Conservation (phyloP, 2,113 vertebrate species). For the Tychaedon coryphoeus region DNA sequence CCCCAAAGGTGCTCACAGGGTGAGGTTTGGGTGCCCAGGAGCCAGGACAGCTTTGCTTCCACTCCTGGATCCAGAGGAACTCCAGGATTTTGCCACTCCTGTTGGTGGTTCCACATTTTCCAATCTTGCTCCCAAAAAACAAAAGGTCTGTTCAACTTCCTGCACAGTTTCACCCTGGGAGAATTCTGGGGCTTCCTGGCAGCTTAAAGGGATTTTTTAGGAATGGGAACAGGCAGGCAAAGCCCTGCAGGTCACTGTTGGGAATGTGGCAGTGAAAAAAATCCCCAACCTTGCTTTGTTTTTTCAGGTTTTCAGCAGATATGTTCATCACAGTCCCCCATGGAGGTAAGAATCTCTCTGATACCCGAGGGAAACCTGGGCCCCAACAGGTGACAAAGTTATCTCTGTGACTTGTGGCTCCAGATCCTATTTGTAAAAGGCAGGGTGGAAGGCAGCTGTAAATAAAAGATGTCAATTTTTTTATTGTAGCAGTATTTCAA, state of each 20-base stretch:
- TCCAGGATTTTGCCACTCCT: background rate
- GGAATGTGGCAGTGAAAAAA: background rate
- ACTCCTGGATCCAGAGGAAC: background rate
- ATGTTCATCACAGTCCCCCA: background rate
- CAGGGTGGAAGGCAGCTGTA: background rate
- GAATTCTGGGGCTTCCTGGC: background rate
- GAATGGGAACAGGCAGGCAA: background rate
- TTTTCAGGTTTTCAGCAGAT: background rate
- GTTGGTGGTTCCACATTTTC: background rate
- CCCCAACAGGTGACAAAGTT: background rate
- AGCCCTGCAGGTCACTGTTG: background rate
- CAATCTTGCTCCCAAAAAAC: background rate
- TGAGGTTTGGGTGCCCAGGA: background rate
- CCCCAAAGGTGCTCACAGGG: background rate
- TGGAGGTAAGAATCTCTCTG: background rate
- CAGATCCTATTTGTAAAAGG: background rate
- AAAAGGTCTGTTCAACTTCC: background rate
- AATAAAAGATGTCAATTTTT: background rate
- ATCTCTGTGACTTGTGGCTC: background rate
- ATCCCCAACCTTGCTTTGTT: background rate
- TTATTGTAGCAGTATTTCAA: background rate
- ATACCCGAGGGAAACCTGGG: background rate
- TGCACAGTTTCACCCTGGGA: background rate
- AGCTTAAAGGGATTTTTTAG: background rate
- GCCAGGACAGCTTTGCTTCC: background rate